Evolutionary conservation across 2,888 invertebrate species (phyloP), one percentile per base, ranked within the genome.

Genomic region (Nipponacmea schrenckii): DNA sequence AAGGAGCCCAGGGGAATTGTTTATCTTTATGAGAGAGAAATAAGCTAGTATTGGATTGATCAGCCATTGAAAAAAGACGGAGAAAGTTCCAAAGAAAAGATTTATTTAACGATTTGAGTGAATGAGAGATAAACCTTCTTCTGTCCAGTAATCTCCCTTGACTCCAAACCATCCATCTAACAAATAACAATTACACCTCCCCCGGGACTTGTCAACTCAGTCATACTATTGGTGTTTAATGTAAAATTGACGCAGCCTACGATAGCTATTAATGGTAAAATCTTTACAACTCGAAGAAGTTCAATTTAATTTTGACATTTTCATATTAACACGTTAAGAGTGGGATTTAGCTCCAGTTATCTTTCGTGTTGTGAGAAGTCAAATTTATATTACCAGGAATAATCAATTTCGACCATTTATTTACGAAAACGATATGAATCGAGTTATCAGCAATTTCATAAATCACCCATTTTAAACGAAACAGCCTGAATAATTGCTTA

Each of bases 261-360:
- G 56, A 56, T 56, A 56, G 24, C 56, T 56, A 20, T 56, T 56
- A 56, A 56, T 56, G 56, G n/a, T 24, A 20, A 56, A 39, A 56
- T 20, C 56, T 56, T 20, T 20, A 56, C 20, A 56, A 56, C 20
- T 56, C 24, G 20, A 24, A 56, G 20, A 24, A 56, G 56, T 56
- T 56, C 56, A 56, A 56, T 56, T 56, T 24, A 56, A 56, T 56
- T 56, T 56, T 56, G 56, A 56, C 56, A 56, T 56, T 56, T 56
- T 56, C 56, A 56, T 56, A 56, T 56, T 56, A 56, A 56, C 56
- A 56, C 56, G 20, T 24, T 56, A 56, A 56, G 56, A 56, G 56
- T 20, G 20, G 56, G 56, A 56, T 56, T 56, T 24, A 56, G 56
- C 20, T 24, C n/a, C 56, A 10, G 56, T 56, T 56, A 56, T 56